These are phyloP conservation scores for Salvator merianae DNA, from an alignment of 2,113 vertebrate species.

Conservation along the genomic window DNA sequence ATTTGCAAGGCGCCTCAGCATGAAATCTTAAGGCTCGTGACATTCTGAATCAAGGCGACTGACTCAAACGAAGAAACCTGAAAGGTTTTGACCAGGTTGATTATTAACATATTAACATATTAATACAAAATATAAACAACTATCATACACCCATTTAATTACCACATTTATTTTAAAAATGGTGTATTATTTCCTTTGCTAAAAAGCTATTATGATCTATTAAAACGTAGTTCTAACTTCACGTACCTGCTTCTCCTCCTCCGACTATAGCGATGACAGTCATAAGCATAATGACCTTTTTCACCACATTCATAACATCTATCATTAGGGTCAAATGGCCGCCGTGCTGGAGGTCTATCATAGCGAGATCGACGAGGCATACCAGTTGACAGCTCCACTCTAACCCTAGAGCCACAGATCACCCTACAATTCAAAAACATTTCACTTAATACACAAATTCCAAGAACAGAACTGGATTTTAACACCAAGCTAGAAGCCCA, in stretches of 20 bases:
- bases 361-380: constrained; percentile 86
- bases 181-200: constrained; percentile 60
- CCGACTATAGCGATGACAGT: constrained; percentile 87
- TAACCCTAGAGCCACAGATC: constrained; percentile 82
- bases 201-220: constrained; percentile 66
- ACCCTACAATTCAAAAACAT: constrained; percentile 66
- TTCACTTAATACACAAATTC: neutral
- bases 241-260: constrained; percentile 84
- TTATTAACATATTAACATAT: constrained; percentile 86
- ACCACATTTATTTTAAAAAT: constrained; percentile 54
- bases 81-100: constrained; percentile 94
- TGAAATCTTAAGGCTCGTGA: constrained; percentile 93
- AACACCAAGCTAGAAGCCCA: neutral
- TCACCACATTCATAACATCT: constrained; percentile 90
- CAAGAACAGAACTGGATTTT: neutral
- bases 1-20: constrained; percentile 94
- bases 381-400: constrained; percentile 87
- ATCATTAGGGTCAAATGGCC: constrained; percentile 88
- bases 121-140: constrained; percentile 72
- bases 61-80: constrained; percentile 95
- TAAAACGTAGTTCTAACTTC: constrained; percentile 47
- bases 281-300: constrained; percentile 91
- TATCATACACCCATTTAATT: constrained; percentile 73
- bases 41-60: constrained; percentile 94
- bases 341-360: constrained; percentile 82